Evolutionary conservation across 2,113 vertebrate genomes (phyloP), one percentile per base, ranked within the genome.

Genomic region (Orientallactaga bullata): DNA sequence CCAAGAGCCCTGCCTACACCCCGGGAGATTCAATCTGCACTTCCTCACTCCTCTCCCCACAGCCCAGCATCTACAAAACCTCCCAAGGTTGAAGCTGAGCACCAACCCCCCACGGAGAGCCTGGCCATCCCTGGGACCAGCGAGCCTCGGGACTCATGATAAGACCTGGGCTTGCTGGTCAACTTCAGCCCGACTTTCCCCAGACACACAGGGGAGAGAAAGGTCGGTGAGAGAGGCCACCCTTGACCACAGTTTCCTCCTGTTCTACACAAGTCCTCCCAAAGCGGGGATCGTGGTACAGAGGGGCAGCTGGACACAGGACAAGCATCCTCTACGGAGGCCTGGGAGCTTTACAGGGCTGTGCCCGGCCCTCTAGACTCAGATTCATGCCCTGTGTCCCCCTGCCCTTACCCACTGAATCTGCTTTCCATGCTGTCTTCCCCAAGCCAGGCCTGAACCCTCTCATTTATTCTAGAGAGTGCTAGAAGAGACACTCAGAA

Each of bases 201-300:
- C 61, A n/a, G 11, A 26, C n/a, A 15, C 20, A 55, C 8, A 32
- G 28, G 8, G 11, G 18, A 51, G 26, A 20, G 30, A n/a, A 15
- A 68, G 21, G 82, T 8, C 12, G 16, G n/a, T 24, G 4, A 72
- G 26, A 24, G 17, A 74, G 42, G 35, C 18, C 78, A 26, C 0
- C 30, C 6, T 37, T 2, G 12, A 78, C 92, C 92, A n/a, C 86
- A 37, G 61, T 26, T 87, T 93, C 92, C 90, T 91, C 42, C 42
- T 20, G 88, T 18, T 58, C 71, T 80, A 78, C 65, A 69, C 37
- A 61, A 61, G 85, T 89, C 77, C 93, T 91, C 94, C 81, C 16
- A 30, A 1, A 1, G 11, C 7, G 51, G 17, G 7, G 24, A 35
- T 42, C 81, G 20, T 1, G 3, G 21, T 32, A 3, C 58, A 71